phyloP scores from a whole-genome alignment of 2,888 invertebrate genomes.

The Dryobotodes eremita region DNA sequence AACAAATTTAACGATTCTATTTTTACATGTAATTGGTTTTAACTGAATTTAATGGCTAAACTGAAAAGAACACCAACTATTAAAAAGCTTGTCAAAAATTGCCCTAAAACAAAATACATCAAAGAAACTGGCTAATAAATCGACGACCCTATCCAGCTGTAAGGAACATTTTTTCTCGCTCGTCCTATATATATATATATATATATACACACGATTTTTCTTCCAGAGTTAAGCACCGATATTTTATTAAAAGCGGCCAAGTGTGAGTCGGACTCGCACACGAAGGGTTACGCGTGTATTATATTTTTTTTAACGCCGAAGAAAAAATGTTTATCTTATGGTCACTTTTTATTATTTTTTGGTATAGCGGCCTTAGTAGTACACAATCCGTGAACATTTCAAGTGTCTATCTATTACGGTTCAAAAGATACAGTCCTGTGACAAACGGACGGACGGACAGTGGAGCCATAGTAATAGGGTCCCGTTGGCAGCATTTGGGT shows the following conservation, averaged over 20 bases:
- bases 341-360: not conserved
- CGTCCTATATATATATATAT: not conserved
- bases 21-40: not conserved
- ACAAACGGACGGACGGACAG: not conserved
- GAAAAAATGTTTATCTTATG: not conserved
- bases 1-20: not conserved
- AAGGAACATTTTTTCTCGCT: slow-evolving; percentile 48
- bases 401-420: not conserved
- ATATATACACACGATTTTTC: slow-evolving; percentile 58
- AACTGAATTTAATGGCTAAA: not conserved
- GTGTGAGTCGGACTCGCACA: not conserved
- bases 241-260: slow-evolving; percentile 21
- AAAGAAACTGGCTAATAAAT: slow-evolving; percentile 52
- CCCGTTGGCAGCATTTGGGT: not conserved
- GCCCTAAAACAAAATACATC: slow-evolving; percentile 39
- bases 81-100: slow-evolving; percentile 7
- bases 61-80: slow-evolving; percentile 11
- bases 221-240: slow-evolving; percentile 52
- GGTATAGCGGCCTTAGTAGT: too few species aligned
- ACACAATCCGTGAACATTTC: not conserved
- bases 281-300: not conserved
- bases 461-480: not conserved
- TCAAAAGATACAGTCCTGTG: not conserved
- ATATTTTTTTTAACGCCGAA: too few species aligned
- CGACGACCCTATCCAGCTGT: slow-evolving; percentile 35